Base-by-base conservation (phyloP, 2,888 invertebrate genomes). In the Caenorhabditis sulstoni region DNA sequence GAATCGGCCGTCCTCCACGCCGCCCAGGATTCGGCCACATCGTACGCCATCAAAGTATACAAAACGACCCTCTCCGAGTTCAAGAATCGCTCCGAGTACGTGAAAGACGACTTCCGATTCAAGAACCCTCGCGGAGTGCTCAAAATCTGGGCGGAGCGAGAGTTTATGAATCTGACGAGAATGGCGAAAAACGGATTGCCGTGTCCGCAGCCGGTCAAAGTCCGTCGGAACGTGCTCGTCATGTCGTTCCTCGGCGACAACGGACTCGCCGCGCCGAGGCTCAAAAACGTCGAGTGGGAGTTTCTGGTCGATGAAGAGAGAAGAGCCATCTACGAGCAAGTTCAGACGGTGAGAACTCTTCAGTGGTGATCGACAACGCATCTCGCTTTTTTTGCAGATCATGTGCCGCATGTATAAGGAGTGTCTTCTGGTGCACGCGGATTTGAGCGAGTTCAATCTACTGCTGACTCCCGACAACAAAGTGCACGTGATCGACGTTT, bases 111-210 rank as follows among this genome's bases (percentile, higher is more conserved):
- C 85, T 92, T 92, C 84, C 91, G 93, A n/a, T 93, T 93, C 89
- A 92, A 92, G 84, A 92, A 93, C 82, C 91, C 93, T 0, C 88
- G 93, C 47, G 92, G 93, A 86, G 91, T 93, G 57, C 92, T 93
- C 83, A 91, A 91, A 82, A 90, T 93, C 70, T 93, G 93, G 93
- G 93, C 93, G 0, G 93, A 93, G 88, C 93, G 93, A 87, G 93
- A 93, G 88, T 91, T 92, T 87, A 91, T 92, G 82, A 93, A 93
- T 86, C 89, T 74, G 18, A 52, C 67, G 53, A 57, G 85, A 68
- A 85, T 85, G 85, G 62, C 74, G 8, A 84, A 84, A 44, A 52
- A 70, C 23, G 70, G 91, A 11, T 87, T 93, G 12, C 91, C 90
- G 1, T 92, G 93, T 85, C 93, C 93, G 1, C 88, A 90, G 18